A percentile compares a stretch with the other conserved stretches of the same genome.
phyloP scores from a whole-genome alignment of 2,888 invertebrate species.

The Neuroscelio doddi region DNA sequence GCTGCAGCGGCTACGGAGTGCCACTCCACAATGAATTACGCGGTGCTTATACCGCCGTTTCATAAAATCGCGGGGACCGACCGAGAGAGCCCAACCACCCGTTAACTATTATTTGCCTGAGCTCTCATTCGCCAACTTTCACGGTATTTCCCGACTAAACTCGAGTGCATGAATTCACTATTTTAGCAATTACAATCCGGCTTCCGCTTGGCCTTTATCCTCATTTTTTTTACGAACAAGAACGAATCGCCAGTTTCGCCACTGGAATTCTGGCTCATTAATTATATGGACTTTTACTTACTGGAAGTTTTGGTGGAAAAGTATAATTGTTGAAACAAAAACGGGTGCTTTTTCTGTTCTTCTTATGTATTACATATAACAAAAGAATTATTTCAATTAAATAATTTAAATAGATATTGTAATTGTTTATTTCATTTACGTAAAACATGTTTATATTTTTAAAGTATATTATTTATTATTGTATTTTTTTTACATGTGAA shows the following conservation, averaged over 20 bases:
- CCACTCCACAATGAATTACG: constrained; percentile 43
- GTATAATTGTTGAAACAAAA: too few species aligned
- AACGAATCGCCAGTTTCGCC: constrained; percentile 26
- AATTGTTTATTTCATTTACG: too few species aligned
- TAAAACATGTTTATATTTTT: too few species aligned
- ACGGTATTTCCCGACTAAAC: constrained; percentile 23
- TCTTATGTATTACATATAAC: too few species aligned
- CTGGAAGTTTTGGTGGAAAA: too few species aligned
- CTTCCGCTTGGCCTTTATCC: constrained; percentile 20
- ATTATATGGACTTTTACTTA: constrained; percentile 11
- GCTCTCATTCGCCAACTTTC: constrained; percentile 33
- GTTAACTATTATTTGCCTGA: constrained; percentile 36
- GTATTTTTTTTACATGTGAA: too few species aligned
- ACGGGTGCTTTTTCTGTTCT: too few species aligned
- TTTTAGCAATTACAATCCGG: constrained; percentile 41
- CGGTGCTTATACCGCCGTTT: constrained; percentile 30
- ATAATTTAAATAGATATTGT: too few species aligned
- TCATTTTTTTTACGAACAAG: constrained; percentile 14
- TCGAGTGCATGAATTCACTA: constrained; percentile 37
- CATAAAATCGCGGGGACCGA: constrained; percentile 24
- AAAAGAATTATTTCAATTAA: too few species aligned
- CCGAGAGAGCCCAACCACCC: constrained; percentile 20
- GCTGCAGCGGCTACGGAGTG: constrained; percentile 29
- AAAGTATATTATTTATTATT: too few species aligned
- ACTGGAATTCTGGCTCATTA: constrained; percentile 20